A percentile compares a stretch with the other conserved stretches of the same genome.
Evolutionary conservation across 2,113 vertebrate genomes (phyloP).

Genomic region (Chaetops frenatus): DNA sequence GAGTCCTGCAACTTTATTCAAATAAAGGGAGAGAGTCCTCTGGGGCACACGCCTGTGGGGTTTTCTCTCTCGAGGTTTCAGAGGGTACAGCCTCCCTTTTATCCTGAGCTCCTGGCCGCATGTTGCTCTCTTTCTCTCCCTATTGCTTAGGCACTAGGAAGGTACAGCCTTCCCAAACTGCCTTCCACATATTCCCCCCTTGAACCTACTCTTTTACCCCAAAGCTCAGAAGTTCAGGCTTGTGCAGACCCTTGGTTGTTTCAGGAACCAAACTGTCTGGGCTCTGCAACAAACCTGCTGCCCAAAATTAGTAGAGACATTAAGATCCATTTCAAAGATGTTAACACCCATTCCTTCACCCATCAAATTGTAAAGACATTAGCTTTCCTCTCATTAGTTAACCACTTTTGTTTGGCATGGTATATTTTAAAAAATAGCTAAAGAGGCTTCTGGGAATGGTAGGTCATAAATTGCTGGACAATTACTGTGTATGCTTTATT

Average conservation of each 20-base stretch:
- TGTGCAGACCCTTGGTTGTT: neutral
- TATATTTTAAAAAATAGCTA: neutral
- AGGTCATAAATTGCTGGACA: neutral
- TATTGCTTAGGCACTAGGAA: too few species aligned
- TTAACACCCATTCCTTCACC: neutral
- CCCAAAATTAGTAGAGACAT: neutral
- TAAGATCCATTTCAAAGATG: neutral
- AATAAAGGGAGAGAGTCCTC: neutral
- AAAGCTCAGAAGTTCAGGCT: neutral
- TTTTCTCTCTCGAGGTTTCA: neutral
- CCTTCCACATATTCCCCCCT: too few species aligned
- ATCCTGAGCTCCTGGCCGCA: too few species aligned
- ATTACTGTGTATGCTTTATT: neutral
- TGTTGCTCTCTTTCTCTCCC: too few species aligned
- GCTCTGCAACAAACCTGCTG: neutral
- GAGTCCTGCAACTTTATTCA: neutral
- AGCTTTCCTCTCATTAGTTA: neutral
- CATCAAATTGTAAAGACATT: neutral
- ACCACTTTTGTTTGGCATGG: neutral
- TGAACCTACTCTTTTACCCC: neutral
- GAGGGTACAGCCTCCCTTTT: neutral
- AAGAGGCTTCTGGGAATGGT: neutral
- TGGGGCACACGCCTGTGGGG: rapidly evolving
- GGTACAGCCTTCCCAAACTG: too few species aligned
- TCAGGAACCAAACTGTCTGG: neutral